A percentile compares a stretch with the other conserved stretches of the same genome.
phyloP scores from a whole-genome alignment of 2,888 invertebrate species.

The Dryomyza anilis region DNA sequence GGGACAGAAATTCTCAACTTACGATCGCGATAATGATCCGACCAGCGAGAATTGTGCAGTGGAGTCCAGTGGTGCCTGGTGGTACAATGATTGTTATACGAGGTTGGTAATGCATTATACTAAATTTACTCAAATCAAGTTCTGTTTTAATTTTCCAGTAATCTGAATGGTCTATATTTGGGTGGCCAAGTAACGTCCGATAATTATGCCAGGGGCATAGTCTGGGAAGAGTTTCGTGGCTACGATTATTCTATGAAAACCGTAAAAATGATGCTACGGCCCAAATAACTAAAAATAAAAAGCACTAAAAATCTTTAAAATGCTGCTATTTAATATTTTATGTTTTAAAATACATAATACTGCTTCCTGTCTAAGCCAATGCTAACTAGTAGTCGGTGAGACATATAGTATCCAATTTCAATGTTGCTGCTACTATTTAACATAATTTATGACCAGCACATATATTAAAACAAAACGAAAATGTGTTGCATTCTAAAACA shows the following conservation, averaged over 20 bases:
- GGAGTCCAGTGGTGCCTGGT: constrained; percentile 44
- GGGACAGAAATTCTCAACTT: constrained; percentile 69
- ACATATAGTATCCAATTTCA: background rate
- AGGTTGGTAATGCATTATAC: background rate
- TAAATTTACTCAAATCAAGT: no score
- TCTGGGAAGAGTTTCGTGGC: background rate
- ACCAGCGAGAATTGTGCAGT: constrained; percentile 43
- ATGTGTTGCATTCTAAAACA: no score
- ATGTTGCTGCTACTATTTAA: background rate
- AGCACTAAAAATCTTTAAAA: background rate
- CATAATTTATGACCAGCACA: constrained; percentile 1
- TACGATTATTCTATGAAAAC: background rate
- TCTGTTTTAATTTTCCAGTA: background rate
- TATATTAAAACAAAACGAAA: background rate
- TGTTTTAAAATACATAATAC: no score
- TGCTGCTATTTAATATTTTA: background rate
- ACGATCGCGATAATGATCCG: constrained; percentile 45
- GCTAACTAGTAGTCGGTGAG: background rate
- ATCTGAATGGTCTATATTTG: background rate
- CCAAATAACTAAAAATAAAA: background rate
- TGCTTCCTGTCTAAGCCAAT: background rate
- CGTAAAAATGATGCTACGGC: background rate
- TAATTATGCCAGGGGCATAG: background rate
- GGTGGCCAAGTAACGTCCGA: background rate
- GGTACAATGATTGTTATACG: constrained; percentile 34